A percentile compares a stretch with the other conserved stretches of the same genome.
Conservation (phyloP, 2,113 vertebrate species). For the Platichthys flesus region DNA sequence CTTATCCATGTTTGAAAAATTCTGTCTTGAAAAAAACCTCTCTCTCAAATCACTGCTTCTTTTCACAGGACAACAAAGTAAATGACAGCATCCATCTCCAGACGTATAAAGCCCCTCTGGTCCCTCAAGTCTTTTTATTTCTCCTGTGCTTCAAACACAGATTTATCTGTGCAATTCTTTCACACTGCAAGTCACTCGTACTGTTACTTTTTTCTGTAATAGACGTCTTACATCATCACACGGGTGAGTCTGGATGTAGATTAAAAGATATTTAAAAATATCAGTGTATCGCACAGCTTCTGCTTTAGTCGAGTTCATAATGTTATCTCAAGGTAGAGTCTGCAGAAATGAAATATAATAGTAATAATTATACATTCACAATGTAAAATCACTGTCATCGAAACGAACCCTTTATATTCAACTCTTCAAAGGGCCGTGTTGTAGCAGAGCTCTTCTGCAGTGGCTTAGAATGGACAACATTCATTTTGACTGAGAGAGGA, state of each 20-base stretch:
- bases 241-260: too few species aligned
- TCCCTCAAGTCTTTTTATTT: slow-evolving; percentile 20
- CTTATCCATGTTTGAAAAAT: slow-evolving; percentile 48
- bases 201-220: background rate
- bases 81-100: slow-evolving; percentile 46
- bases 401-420: too few species aligned
- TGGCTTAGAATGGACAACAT: too few species aligned
- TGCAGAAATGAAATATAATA: background rate
- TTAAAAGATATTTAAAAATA: too few species aligned
- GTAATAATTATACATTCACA: background rate
- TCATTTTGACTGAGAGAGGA: too few species aligned
- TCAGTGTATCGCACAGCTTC: background rate
- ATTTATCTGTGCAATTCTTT: slow-evolving; percentile 31
- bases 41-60: slow-evolving; percentile 35
- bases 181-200: background rate
- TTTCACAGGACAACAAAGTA: slow-evolving; percentile 50
- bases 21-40: slow-evolving; percentile 40
- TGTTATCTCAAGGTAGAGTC: background rate
- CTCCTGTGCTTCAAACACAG: slow-evolving; percentile 17
- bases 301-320: background rate
- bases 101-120: background rate
- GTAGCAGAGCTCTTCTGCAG: too few species aligned
- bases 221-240: slow-evolving; percentile 1
- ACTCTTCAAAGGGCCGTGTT: too few species aligned
- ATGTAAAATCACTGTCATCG: background rate